These are phyloP conservation scores for Limnephilus auricula DNA, from an alignment of 2,888 invertebrate genomes.

Conservation along the genomic window DNA sequence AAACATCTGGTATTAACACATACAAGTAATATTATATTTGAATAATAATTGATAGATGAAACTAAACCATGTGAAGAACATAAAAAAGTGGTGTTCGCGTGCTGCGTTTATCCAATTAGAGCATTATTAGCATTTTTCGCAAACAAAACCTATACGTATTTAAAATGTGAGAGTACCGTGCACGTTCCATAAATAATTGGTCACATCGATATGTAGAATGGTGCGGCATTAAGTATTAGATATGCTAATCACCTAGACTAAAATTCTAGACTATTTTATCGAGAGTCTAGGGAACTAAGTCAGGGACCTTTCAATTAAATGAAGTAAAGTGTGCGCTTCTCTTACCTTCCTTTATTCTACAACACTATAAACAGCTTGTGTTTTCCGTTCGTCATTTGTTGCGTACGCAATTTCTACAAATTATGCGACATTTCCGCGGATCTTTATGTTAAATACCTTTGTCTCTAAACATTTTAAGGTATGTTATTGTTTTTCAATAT, in stretches of 20 bases:
- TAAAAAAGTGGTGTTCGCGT: too few relatives aligned
- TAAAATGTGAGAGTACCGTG: neutral
- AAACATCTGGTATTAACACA: neutral
- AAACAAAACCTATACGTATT: neutral
- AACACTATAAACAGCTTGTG: neutral
- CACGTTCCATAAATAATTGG: neutral
- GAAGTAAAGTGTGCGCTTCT: neutral
- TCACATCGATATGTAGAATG: neutral
- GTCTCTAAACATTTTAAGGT: too few relatives aligned
- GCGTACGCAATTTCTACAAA: neutral
- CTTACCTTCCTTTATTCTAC: too few relatives aligned
- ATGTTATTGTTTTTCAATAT: neutral
- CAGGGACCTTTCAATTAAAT: neutral
- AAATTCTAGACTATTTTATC: neutral
- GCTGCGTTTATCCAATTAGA: neutral
- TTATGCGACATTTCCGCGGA: neutral
- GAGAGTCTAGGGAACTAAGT: neutral
- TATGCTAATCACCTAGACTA: neutral
- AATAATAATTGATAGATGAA: neutral
- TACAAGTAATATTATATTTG: neutral
- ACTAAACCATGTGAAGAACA: neutral
- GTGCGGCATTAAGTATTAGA: neutral
- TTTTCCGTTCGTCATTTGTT: neutral
- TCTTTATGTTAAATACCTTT: neutral
- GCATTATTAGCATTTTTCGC: neutral